Evolutionary conservation across 2,888 invertebrate species (phyloP).

Genomic region (Nomada fabriciana): DNA sequence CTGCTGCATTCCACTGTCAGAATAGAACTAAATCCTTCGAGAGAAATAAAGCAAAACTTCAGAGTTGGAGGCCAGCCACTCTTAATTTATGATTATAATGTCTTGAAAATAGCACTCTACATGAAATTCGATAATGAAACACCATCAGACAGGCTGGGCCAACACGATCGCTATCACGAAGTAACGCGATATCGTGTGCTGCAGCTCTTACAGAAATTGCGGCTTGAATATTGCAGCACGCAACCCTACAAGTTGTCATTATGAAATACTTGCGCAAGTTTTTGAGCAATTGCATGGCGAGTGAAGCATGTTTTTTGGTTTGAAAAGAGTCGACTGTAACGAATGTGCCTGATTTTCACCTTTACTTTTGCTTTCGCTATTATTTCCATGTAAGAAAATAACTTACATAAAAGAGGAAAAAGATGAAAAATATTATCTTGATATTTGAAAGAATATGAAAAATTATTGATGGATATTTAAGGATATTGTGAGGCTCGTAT

Average conservation of each 20-base stretch:
- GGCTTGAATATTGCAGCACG: constrained; percentile 50
- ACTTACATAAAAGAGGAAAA: too few relatives aligned
- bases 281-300: neutral
- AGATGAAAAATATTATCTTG: too few relatives aligned
- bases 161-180: constrained; percentile 36
- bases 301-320: neutral
- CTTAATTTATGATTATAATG: constrained; percentile 53
- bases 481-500: neutral
- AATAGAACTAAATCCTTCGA: neutral
- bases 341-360: neutral
- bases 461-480: too few relatives aligned
- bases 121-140: constrained; percentile 50
- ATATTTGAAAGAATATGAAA: neutral
- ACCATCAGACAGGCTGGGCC: constrained; percentile 32
- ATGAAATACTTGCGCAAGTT: constrained; percentile 36
- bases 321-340: neutral
- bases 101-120: constrained; percentile 53
- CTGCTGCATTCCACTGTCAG: neutral
- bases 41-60: constrained; percentile 32
- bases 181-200: constrained; percentile 52
- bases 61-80: constrained; percentile 3
- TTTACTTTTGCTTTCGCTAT: too few relatives aligned
- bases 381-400: too few relatives aligned
- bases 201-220: constrained; percentile 52
- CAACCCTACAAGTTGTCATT: constrained; percentile 38